A percentile compares a stretch with the other conserved stretches of the same genome.
phyloP scores from a whole-genome alignment of 2,113 vertebrate genomes.

The Malurus alboscapulatus region DNA sequence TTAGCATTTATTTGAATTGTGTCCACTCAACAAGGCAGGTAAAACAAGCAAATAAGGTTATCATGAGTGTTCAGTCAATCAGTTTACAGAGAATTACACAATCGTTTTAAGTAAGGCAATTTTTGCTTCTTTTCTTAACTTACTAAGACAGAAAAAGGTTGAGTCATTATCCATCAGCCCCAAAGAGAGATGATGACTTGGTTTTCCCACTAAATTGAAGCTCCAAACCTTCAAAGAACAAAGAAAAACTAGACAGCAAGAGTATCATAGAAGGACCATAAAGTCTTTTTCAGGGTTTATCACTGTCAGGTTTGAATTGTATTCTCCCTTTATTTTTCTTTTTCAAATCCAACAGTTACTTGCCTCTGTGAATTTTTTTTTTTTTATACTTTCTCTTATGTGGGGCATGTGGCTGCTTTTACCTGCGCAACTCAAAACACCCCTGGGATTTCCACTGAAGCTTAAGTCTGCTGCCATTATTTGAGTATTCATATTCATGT shows the following conservation, averaged over 20 bases:
- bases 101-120: background rate
- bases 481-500: conserved; percentile 47
- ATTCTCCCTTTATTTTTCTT: background rate
- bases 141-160: background rate
- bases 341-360: background rate
- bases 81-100: background rate
- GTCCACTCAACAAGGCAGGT: background rate
- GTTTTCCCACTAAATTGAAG: background rate
- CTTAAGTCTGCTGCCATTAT: conserved; percentile 24
- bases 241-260: background rate
- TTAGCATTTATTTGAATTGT: background rate
- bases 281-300: background rate
- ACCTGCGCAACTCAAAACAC: conserved; percentile 20
- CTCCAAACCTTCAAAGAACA: background rate
- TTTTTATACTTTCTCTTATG: background rate
- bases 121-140: conserved; percentile 7
- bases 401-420: background rate
- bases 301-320: background rate
- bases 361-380: background rate
- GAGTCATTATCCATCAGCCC: background rate
- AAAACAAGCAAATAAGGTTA: conserved; percentile 2
- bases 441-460: conserved; percentile 21
- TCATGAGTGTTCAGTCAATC: background rate
- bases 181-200: background rate
- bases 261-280: background rate